Conservation (phyloP, 2,888 invertebrate species). For the Omphaloscelis lunosa region DNA sequence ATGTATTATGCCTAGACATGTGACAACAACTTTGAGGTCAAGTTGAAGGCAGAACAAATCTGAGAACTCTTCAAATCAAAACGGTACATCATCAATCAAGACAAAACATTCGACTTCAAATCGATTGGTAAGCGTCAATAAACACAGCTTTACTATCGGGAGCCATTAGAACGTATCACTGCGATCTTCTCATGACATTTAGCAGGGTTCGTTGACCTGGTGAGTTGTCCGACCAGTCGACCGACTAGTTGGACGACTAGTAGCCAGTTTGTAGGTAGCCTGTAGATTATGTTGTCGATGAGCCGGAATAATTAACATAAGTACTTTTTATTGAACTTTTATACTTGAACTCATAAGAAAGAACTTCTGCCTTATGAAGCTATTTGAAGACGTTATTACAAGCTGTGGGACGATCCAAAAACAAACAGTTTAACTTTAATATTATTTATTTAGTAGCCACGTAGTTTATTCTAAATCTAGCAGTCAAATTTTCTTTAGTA, state of each 20-base stretch:
- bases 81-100: constrained; percentile 55
- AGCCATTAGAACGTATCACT: constrained; percentile 50
- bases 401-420: constrained; percentile 5
- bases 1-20: background rate
- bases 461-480: constrained; percentile 8
- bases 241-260: constrained; percentile 37
- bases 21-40: constrained; percentile 21
- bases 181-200: constrained; percentile 74
- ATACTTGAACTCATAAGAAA: no score
- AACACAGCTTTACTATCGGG: constrained; percentile 44
- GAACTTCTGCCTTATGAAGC: background rate
- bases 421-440: background rate
- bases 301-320: constrained; percentile 34
- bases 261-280: constrained; percentile 36
- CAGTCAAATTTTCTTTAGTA: constrained; percentile 26
- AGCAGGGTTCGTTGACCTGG: constrained; percentile 61
- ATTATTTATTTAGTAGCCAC: constrained; percentile 23
- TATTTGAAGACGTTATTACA: constrained; percentile 18
- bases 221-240: constrained; percentile 52
- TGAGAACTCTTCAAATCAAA: constrained; percentile 14
- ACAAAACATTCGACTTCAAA: constrained; percentile 42
- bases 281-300: constrained; percentile 41
- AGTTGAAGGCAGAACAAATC: constrained; percentile 16
- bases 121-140: constrained; percentile 58
- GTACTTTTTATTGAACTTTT: constrained; percentile 4